Conservation (phyloP, 2,113 vertebrate genomes). For the Alethe diademata region DNA sequence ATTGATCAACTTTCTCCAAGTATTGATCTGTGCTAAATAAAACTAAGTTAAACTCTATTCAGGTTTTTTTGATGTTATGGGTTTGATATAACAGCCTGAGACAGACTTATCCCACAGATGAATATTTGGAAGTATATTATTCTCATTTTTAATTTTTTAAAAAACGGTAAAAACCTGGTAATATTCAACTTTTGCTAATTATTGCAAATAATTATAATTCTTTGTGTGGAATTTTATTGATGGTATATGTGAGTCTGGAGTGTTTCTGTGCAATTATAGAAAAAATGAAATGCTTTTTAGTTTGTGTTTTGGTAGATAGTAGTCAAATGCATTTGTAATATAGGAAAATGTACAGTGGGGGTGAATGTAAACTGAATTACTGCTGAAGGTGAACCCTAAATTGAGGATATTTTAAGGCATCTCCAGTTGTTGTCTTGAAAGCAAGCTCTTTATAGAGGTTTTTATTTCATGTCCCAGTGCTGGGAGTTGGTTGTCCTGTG, state of each 20-base stretch:
- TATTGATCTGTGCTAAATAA: neutral
- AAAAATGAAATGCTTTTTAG: neutral
- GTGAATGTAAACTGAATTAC: neutral
- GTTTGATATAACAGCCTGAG: neutral
- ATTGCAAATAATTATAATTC: neutral
- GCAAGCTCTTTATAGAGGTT: neutral
- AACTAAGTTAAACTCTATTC: neutral
- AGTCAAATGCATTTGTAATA: neutral
- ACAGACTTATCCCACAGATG: neutral
- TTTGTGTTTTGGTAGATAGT: neutral
- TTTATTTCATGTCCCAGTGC: neutral
- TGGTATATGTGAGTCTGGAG: neutral
- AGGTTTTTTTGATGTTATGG: neutral
- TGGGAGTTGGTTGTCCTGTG: accelerated
- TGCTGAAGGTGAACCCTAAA: neutral
- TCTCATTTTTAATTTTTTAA: neutral
- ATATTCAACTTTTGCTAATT: neutral
- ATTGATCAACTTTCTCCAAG: neutral
- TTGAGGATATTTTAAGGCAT: neutral
- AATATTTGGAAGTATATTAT: neutral
- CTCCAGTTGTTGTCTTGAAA: neutral
- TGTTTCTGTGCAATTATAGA: neutral
- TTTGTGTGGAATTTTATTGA: neutral
- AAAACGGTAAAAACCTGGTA: neutral
- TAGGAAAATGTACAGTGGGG: neutral